Evolutionary conservation across 2,113 vertebrate genomes (phyloP).

Genomic region (Melospiza melodia): DNA sequence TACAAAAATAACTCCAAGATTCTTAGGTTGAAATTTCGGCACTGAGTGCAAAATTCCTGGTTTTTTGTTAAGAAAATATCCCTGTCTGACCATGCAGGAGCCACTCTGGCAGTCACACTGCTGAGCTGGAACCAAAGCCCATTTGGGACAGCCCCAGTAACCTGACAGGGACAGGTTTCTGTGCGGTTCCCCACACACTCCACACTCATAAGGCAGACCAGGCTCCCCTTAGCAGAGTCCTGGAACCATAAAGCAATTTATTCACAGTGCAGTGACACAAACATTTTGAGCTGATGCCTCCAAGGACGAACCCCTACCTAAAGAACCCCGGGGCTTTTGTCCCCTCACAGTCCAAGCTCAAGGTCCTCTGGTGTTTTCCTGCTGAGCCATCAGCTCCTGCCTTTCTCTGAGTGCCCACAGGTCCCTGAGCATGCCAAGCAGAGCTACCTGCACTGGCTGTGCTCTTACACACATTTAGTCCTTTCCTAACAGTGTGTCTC

Average conservation of each 20-base stretch:
- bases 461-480: background rate
- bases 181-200: too few species aligned
- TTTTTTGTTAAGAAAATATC: background rate
- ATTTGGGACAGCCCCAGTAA: background rate
- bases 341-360: background rate
- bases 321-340: background rate
- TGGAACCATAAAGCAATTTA: background rate
- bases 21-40: background rate
- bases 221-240: fast-evolving
- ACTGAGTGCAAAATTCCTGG: background rate
- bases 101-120: fast-evolving
- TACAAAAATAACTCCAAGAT: constrained; percentile 13
- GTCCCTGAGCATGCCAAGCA: background rate
- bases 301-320: fast-evolving
- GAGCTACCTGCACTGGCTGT: background rate
- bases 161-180: fast-evolving
- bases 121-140: background rate
- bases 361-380: background rate
- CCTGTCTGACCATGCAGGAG: background rate
- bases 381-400: background rate
- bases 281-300: too few species aligned
- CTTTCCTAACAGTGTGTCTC: background rate
- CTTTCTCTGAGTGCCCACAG: background rate
- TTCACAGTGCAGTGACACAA: fast-evolving
- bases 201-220: background rate